Evolutionary conservation across 1,140 invertebrate genomes (phyloP), one percentile per base, ranked within the genome.

Genomic region (Aphis craccivora): DNA sequence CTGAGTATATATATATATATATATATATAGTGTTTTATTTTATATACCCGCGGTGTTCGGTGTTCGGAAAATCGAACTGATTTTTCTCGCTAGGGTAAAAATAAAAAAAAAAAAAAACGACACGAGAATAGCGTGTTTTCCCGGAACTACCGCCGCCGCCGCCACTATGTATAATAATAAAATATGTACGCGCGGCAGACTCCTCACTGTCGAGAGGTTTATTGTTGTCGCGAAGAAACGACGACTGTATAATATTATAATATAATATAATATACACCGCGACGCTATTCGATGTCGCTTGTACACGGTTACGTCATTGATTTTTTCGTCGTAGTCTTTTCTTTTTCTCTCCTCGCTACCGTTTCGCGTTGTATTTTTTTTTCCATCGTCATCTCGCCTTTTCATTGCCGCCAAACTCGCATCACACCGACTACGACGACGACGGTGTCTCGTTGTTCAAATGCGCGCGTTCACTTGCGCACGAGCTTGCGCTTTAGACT

Each of bases 51-150:
- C 51, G 51, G 88, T 89, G 88, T 89, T 89, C n/a, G 51, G 48
- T 76, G 90, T 76, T 37, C n/a, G 45, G 67, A 48, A 83, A 83
- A 92, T 92, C 60, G 91, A 92, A 81, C 67, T 83, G 91, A 92
- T 81, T 92, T 92, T 48, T 92, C 37, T 51, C 86, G 14, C 11
- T n/a, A n/a, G 11, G 6, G n/a, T 48, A 48, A 3, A 20, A 37
- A 53, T 8, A 37, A 25, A 37, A 23, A 83, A 11, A 55, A 55
- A 48, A 30, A 20, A n/a, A 91, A 7, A 51, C 11, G 48, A 45
- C n/a, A 92, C 45, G 48, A 35, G 48, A 92, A 92, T 51, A 83
- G 60, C n/a, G 45, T 92, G 60, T 83, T 92, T 81, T 40, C 37
- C 67, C 60, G 43, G 81, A 76, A 76, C 30, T 51, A 35, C 55